Evolutionary conservation across 2,113 vertebrate species (phyloP), one percentile per base, ranked within the genome.

Genomic region (Micronycteris hirsuta): DNA sequence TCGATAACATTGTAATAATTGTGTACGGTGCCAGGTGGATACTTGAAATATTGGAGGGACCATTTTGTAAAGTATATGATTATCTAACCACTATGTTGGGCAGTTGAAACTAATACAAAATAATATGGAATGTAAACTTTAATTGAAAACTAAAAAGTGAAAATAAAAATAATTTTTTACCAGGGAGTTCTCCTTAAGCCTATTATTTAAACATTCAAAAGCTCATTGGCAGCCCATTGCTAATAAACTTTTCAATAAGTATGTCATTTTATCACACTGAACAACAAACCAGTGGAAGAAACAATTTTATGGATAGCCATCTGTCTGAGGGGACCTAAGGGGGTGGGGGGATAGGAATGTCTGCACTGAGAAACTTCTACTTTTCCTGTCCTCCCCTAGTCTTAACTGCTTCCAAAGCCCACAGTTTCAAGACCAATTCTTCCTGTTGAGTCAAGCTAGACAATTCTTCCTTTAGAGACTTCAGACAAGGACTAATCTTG

Each of bases 181-280:
- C 47, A 74, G 67, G 71, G 84, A 76, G 33, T 90, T 89, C 86
- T 82, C 13, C 43, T 83, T 82, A 89, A 67, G 26, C 82, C 15
- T 84, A 33, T 93, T 80, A 93, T 80, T 87, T 83, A 86, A 92
- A 80, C 24, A 88, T 67, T 93, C 61, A 97, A 89, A 95, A 28
- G 5, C 7, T 70, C 28, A 43, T 78, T 95, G 91, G 38, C 4
- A 91, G 28, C 5, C 74, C 80, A 52, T 65, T 96, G 63, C 61
- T 80, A 89, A 95, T 63, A 92, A 74, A 22, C 9, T 95, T 88
- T 96, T 92, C 31, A 92, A 84, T 17, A 93, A 65, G 16, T 49
- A 47, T 76, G 80, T 94, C 41, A 89, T 26, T 68, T 54, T 91
- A 24, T 86, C 47, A 89, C 41, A 86, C 11, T 83, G 7, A 94